Evolutionary conservation across 2,888 invertebrate genomes (phyloP).

Genomic region (Tolmerus cingulatus): DNA sequence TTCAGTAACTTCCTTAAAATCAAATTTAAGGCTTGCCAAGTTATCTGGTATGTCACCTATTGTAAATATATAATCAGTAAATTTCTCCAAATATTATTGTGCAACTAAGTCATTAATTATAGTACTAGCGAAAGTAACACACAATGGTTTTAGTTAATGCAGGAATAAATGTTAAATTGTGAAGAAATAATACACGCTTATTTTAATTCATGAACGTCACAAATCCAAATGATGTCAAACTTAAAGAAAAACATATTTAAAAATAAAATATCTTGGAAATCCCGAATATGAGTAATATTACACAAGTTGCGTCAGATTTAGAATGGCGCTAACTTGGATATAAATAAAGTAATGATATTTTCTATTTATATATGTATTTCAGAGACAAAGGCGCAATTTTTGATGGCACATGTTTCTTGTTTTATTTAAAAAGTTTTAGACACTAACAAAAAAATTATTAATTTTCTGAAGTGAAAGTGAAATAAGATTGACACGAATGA

Average conservation of each 20-base stretch:
- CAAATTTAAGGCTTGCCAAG: background rate
- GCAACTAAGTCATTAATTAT: background rate
- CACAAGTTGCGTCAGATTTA: background rate
- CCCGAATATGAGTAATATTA: background rate
- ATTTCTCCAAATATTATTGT: background rate
- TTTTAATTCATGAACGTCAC: background rate
- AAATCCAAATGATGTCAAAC: background rate
- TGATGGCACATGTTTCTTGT: background rate
- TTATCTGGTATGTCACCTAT: slow-evolving; percentile 24
- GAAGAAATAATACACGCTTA: background rate
- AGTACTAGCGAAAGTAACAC: background rate
- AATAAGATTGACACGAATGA: too few species aligned
- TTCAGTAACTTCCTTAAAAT: slow-evolving; percentile 49
- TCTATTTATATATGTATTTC: background rate
- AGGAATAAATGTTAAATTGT: background rate
- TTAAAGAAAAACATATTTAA: background rate
- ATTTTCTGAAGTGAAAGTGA: too few species aligned
- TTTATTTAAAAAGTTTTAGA: background rate
- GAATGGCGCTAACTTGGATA: background rate
- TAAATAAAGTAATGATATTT: background rate
- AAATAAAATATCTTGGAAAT: background rate
- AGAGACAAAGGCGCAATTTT: background rate
- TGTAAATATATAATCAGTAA: background rate
- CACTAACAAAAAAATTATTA: too few species aligned
- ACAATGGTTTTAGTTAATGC: background rate